Evolutionary conservation across 2,797 vertebrate species (phyloP).

Genomic region (Xerus rutilus): DNA sequence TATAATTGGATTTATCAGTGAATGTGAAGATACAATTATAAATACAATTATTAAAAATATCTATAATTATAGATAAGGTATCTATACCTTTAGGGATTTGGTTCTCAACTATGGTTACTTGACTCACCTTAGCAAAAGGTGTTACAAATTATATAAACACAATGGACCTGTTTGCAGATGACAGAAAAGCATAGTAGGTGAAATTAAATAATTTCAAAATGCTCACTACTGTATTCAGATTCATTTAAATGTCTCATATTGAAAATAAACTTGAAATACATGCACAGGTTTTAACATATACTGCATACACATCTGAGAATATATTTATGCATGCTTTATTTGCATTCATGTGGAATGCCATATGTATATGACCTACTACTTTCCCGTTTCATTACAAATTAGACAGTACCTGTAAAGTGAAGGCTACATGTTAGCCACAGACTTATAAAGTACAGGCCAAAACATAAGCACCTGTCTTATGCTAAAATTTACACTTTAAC

Average conservation of each 20-base stretch:
- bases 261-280: conserved; percentile 51
- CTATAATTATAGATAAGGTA: conserved; percentile 69
- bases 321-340: neutral
- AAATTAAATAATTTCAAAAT: conserved; percentile 65
- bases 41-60: conserved; percentile 69
- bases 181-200: conserved; percentile 17
- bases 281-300: neutral
- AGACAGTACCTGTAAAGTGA: neutral
- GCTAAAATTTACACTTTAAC: conserved; percentile 48
- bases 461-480: conserved; percentile 35
- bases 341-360: neutral
- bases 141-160: conserved; percentile 57
- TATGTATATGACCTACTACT: neutral
- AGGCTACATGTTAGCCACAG: neutral
- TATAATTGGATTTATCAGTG: conserved; percentile 78
- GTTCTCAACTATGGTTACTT: conserved; percentile 69
- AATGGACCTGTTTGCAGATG: conserved; percentile 1
- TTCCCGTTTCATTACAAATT: conserved; percentile 13
- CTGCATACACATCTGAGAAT: conserved; percentile 28
- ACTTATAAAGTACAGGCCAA: conserved; percentile 27
- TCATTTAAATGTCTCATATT: conserved; percentile 32
- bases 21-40: conserved; percentile 75
- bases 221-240: conserved; percentile 59
- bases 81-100: conserved; percentile 66
- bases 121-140: conserved; percentile 65